phyloP scores from a whole-genome alignment of 2,113 vertebrate species.

The Forbesichthys papilliferus region DNA sequence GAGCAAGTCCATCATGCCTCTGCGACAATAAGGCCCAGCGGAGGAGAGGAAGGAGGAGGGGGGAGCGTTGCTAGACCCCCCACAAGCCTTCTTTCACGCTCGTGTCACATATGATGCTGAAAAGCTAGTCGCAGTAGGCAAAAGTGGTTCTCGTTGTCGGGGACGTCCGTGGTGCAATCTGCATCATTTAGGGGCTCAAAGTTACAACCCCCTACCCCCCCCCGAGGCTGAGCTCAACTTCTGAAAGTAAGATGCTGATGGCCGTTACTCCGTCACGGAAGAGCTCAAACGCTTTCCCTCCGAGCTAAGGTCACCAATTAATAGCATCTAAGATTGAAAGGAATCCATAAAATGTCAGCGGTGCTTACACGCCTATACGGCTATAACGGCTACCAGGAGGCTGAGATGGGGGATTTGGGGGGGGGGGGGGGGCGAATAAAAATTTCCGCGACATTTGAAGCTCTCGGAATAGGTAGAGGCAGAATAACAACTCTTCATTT shows the following conservation, averaged over 20 bases:
- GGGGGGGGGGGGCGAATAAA: too few relatives aligned
- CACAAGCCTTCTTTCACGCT: conserved; percentile 13
- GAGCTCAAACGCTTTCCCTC: background rate
- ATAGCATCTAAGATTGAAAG: conserved; percentile 39
- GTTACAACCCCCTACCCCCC: too few relatives aligned
- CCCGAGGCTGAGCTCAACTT: background rate
- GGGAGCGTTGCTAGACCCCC: too few relatives aligned
- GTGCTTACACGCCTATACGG: conserved; percentile 10
- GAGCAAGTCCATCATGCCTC: conserved; percentile 19
- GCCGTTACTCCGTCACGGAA: conserved; percentile 25
- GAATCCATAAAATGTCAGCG: conserved; percentile 55
- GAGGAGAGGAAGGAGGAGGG: background rate
- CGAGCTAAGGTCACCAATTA: conserved; percentile 52
- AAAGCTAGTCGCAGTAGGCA: background rate
- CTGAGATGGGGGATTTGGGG: background rate
- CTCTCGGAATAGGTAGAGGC: conserved; percentile 2
- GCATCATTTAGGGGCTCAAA: conserved; percentile 1
- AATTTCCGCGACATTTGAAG: conserved; percentile 54
- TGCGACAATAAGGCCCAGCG: conserved; percentile 18
- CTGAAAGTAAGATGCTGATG: conserved; percentile 13
- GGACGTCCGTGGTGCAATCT: conserved; percentile 6
- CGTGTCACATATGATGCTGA: conserved; percentile 13
- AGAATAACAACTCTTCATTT: conserved; percentile 17
- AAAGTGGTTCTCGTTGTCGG: conserved; percentile 15
- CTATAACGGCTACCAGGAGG: conserved; percentile 17